phyloP scores from a whole-genome alignment of 1,140 invertebrate species.

The Subanguina moxae region DNA sequence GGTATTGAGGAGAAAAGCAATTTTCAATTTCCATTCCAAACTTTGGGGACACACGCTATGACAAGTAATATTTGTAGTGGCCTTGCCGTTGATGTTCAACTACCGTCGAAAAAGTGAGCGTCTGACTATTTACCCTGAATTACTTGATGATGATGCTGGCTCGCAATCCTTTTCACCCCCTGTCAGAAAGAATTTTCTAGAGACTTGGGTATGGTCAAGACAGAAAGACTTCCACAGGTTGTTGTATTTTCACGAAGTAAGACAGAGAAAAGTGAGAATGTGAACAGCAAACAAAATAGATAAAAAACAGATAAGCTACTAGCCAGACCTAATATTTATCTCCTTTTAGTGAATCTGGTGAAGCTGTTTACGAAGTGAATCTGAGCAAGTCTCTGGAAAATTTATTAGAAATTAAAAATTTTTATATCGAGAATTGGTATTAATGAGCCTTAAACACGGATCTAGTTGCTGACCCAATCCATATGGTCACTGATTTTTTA shows the following conservation, averaged over 20 bases:
- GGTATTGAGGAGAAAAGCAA: too few species aligned
- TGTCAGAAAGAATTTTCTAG: constrained; percentile 39
- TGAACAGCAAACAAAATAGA: not conserved
- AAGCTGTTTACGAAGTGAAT: constrained; percentile 62
- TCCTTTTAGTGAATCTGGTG: constrained; percentile 63
- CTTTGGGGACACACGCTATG: not conserved
- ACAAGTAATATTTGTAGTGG: not conserved
- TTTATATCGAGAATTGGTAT: too few species aligned
- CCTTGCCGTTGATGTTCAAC: constrained; percentile 6
- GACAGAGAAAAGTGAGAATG: not conserved
- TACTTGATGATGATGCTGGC: not conserved
- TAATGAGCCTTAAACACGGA: too few species aligned
- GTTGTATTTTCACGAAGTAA: not conserved
- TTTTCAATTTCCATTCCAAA: too few species aligned
- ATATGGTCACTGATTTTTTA: too few species aligned
- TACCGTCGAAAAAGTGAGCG: not conserved
- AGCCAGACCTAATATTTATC: not conserved
- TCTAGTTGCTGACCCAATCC: too few species aligned
- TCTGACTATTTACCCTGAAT: not conserved
- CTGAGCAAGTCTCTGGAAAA: too few species aligned
- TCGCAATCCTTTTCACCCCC: not conserved
- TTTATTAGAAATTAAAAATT: too few species aligned
- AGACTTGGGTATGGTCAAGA: constrained; percentile 48
- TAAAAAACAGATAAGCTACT: not conserved
- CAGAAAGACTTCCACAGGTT: not conserved